Evolutionary conservation across 2,113 vertebrate genomes (phyloP), one percentile per base, ranked within the genome.

Genomic region (Caranx ignobilis): DNA sequence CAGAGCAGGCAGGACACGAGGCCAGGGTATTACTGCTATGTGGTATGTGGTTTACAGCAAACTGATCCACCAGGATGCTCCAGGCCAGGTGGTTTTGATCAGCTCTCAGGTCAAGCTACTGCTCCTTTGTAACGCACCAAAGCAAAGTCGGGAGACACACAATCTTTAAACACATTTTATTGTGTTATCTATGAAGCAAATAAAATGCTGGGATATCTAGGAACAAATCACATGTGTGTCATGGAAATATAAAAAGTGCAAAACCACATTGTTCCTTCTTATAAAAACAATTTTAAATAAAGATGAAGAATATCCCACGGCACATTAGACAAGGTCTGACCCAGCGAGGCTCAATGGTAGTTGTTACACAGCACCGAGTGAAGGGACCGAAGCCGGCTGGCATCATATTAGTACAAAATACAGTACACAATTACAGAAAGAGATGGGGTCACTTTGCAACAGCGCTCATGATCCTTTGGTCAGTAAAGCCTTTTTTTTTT

Each of bases 171-270:
- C 69, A 89, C 78, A 88, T 92, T 95, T 95, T 95, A 94, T 95
- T 94, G 91, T 43, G 70, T 93, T 92, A 90, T 89, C 89, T 93
- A 90, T 93, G 72, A 94, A 95, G 94, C 91, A 91, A 93, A 92
- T 93, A 89, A 90, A 94, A 94, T 86, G 89, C 91, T 77, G 55
- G 92, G 89, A 85, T 93, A 79, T 93, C 88, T 54, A 61, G 88
- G 83, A 93, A 92, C 85, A 87, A 90, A 81, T 94, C 89, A 91
- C 88, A 93, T 88, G 89, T 94, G 85, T 91, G 88, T 90, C 85
- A 82, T 94, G 91, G 91, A 93, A 91, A 89, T 86, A 91, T 82
- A 89, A 93, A 95, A 95, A 95, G 94, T 95, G 94, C 94, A 95
- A 93, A 91, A 90, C 90, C 92, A 91, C 90, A 91, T 85, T 87